A percentile compares a stretch with the other conserved stretches of the same genome.
These are phyloP conservation scores for Clarias macrocephalus DNA, from an alignment of 2,113 vertebrate genomes.

Conservation along the genomic window DNA sequence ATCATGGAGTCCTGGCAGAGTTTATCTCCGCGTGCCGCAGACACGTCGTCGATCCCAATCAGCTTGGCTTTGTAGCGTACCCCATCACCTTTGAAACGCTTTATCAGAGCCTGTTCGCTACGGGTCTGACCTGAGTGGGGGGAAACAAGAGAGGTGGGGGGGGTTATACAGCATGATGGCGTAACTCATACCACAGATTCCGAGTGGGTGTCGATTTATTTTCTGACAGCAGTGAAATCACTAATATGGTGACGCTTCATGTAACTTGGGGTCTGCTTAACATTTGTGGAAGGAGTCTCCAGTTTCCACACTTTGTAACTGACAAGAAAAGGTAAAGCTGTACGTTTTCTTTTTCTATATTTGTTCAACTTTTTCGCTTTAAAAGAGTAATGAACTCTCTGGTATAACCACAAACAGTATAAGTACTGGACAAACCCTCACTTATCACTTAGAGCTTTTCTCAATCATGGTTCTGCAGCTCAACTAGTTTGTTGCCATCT, in stretches of 20 bases:
- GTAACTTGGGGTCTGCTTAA: neutral
- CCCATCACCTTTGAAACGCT: constrained; percentile 96
- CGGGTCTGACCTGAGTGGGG: constrained; percentile 89
- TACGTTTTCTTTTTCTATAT: neutral
- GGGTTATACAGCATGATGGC: neutral
- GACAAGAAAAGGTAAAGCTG: neutral
- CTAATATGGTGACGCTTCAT: neutral
- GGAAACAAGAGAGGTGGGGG: neutral
- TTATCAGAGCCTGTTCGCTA: constrained; percentile 93
- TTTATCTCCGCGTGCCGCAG: constrained; percentile 94
- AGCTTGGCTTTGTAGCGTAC: constrained; percentile 96
- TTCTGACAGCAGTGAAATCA: neutral
- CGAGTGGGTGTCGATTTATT: neutral
- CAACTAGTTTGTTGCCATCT: no score
- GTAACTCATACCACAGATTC: neutral
- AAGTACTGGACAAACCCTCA: no score
- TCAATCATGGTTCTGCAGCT: no score
- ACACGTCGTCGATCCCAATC: constrained; percentile 95
- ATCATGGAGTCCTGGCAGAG: constrained; percentile 99
- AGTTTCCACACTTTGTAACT: neutral
- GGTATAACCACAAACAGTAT: no score
- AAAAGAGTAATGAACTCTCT: no score
- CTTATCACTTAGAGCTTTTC: no score
- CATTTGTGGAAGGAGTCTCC: neutral
- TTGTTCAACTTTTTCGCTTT: neutral